These are phyloP conservation scores for Serrognathus titanus DNA, from an alignment of 2,888 invertebrate genomes.

Conservation along the genomic window DNA sequence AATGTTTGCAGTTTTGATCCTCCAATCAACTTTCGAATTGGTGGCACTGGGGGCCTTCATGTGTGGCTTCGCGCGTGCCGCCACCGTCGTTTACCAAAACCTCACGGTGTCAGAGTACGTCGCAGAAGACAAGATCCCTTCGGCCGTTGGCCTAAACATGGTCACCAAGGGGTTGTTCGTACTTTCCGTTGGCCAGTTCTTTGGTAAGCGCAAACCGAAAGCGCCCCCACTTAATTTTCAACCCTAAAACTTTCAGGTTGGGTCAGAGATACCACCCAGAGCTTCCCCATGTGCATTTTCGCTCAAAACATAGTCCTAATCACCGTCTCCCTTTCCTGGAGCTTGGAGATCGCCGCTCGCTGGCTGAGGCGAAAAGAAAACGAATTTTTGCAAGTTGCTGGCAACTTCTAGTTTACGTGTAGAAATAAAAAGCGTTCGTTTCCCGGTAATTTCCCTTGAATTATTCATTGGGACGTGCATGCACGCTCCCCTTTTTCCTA, in stretches of 20 bases:
- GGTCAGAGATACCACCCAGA: constrained; percentile 63
- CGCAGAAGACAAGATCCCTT: constrained; percentile 55
- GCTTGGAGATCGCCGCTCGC: constrained; percentile 54
- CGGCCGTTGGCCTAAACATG: constrained; percentile 71
- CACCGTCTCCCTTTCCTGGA: constrained; percentile 57
- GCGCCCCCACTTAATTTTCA: neutral
- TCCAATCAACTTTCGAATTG: constrained; percentile 54
- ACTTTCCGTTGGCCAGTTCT: constrained; percentile 60
- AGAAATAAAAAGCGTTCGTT: too few relatives aligned
- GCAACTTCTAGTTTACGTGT: too few relatives aligned
- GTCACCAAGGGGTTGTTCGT: constrained; percentile 66
- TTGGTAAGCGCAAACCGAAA: constrained; percentile 37
- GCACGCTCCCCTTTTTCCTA: too few relatives aligned
- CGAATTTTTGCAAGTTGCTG: too few relatives aligned
- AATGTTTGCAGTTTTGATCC: constrained; percentile 55
- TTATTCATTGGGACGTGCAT: too few relatives aligned
- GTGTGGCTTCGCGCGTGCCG: constrained; percentile 69
- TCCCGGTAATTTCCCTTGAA: too few relatives aligned
- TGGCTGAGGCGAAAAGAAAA: constrained; percentile 1
- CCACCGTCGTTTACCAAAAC: constrained; percentile 70
- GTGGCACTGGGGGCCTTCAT: constrained; percentile 58
- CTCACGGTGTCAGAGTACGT: constrained; percentile 66
- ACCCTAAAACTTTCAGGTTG: constrained; percentile 53
- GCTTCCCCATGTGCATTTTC: constrained; percentile 62
- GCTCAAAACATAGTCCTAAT: constrained; percentile 58